Evolutionary conservation across 2,113 vertebrate species (phyloP).

Genomic region (Xenopus laevis): DNA sequence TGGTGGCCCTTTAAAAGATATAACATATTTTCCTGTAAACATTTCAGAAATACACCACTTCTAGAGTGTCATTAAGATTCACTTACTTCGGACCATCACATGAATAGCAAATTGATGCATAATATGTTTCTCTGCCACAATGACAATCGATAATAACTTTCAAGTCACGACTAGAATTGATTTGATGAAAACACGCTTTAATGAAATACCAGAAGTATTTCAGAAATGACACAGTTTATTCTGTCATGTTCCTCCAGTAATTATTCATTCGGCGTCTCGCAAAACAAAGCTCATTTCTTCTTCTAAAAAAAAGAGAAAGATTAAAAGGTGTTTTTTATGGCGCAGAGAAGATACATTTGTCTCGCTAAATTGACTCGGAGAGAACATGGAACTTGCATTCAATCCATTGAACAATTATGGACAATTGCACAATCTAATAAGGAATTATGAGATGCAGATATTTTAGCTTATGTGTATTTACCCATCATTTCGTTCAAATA

Average conservation of each 20-base stretch:
- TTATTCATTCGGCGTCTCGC: background rate
- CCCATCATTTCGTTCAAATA: too few species aligned
- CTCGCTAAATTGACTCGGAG: background rate
- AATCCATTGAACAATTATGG: too few species aligned
- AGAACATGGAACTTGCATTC: background rate
- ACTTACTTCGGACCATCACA: background rate
- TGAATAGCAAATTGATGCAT: background rate
- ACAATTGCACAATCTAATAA: too few species aligned
- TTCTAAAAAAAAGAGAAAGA: background rate
- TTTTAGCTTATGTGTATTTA: too few species aligned
- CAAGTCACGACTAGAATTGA: background rate
- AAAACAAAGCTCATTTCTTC: background rate
- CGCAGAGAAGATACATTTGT: background rate
- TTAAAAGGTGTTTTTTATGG: background rate
- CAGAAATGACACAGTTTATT: background rate
- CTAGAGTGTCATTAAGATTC: background rate
- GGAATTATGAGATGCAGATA: too few species aligned
- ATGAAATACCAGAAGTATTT: conserved; percentile 1
- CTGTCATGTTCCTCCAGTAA: background rate
- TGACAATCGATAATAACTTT: conserved; percentile 1
- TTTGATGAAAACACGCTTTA: background rate
- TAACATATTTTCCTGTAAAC: too few species aligned
- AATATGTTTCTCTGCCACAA: background rate
- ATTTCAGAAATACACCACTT: too few species aligned
- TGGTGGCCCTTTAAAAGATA: too few species aligned